Evolutionary conservation across 1,140 invertebrate genomes (phyloP).

Genomic region (Drosophila quadrilineata): DNA sequence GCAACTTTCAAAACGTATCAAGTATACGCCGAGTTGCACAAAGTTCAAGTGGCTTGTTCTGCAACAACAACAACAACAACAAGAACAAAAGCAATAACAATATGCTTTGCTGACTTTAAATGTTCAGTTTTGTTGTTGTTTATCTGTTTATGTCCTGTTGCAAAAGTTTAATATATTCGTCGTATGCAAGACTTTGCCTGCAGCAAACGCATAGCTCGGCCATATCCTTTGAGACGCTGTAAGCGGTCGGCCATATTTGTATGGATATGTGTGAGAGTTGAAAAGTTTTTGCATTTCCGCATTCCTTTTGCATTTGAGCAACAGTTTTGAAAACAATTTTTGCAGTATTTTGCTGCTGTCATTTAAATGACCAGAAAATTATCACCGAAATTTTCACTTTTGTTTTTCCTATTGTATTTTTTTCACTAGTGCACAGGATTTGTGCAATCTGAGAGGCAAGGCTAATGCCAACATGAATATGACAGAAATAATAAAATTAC

Average conservation of each 20-base stretch:
- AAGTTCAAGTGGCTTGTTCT: conserved; percentile 22
- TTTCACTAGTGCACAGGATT: neutral
- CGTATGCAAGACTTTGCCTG: conserved; percentile 12
- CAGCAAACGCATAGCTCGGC: conserved; percentile 12
- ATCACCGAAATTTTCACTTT: conserved; percentile 13
- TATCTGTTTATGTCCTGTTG: conserved; percentile 32
- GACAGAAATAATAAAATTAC: neutral
- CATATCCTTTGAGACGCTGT: conserved; percentile 48
- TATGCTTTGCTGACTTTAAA: conserved; percentile 10
- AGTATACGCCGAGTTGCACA: conserved; percentile 3
- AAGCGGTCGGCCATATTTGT: neutral
- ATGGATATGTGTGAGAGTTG: conserved; percentile 20
- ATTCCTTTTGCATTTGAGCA: conserved; percentile 32
- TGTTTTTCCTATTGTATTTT: too few species aligned
- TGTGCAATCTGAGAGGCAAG: neutral
- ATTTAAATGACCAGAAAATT: conserved; percentile 33
- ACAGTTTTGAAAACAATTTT: conserved; percentile 34
- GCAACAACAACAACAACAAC: neutral
- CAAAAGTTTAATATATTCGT: conserved; percentile 51
- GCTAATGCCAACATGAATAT: neutral
- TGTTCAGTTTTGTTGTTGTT: conserved; percentile 13
- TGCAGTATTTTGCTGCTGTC: neutral
- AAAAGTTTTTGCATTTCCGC: conserved; percentile 25
- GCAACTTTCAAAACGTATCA: conserved; percentile 36
- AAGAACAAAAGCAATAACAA: conserved; percentile 5